phyloP scores from a whole-genome alignment of 2,797 vertebrate species.

The Danio aesculapii region DNA sequence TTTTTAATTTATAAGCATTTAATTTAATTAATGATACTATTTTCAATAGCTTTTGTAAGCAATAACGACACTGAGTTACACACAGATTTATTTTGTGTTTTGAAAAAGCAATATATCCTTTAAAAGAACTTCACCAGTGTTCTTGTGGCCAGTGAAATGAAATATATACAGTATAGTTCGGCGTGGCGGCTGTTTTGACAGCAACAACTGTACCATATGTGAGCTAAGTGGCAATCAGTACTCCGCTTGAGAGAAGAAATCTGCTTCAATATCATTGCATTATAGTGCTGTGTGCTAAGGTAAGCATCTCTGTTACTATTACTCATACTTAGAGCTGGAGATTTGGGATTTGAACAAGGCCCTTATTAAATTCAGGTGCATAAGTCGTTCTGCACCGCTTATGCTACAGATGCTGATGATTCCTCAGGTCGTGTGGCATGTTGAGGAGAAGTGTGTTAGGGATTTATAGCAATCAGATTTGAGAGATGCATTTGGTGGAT shows the following conservation, averaged over 20 bases:
- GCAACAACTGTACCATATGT: neutral
- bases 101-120: neutral
- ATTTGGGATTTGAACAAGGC: constrained; percentile 13
- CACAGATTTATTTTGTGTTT: neutral
- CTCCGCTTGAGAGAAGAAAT: neutral
- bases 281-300: neutral
- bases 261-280: neutral
- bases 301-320: constrained; percentile 3
- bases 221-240: constrained; percentile 7
- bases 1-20: too few relatives aligned
- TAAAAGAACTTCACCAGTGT: neutral
- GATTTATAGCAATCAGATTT: neutral
- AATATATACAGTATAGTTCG: constrained; percentile 2
- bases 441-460: neutral
- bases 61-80: neutral
- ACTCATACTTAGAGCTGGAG: neutral
- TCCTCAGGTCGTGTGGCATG: neutral
- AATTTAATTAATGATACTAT: neutral
- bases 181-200: constrained; percentile 12
- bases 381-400: neutral
- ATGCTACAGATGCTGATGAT: neutral
- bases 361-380: neutral
- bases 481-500: neutral
- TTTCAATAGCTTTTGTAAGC: neutral
- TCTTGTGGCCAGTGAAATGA: neutral